Evolutionary conservation across 1,140 invertebrate species (phyloP), one percentile per base, ranked within the genome.

Genomic region (Rhopalosiphum padi): DNA sequence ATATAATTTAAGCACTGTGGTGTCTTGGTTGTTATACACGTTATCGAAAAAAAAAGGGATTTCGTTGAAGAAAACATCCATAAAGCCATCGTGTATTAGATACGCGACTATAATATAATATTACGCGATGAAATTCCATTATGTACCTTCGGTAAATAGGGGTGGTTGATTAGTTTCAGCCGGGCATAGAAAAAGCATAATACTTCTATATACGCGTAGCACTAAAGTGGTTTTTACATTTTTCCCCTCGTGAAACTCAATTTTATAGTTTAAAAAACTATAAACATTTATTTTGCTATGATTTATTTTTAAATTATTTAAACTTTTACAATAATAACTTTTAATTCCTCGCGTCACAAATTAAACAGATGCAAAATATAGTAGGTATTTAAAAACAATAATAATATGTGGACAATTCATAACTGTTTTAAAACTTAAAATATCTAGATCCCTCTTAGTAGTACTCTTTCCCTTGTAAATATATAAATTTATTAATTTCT

Each of bases 151-250:
- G 22, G 25, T 25, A n/a, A 18, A n/a, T 77, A 60, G 37, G 55
- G n/a, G 25, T 18, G 41, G 89, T 90, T 90, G 89, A 90, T 90
- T 90, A 90, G 89, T 90, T 90, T 90, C 37, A 18, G 89, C 37
- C 25, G 15, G 25, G 37, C 41, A 22, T 37, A 90, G 30, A 90
- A 90, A 68, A 51, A 90, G 22, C 25, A n/a, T 23, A 60, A 43
- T 25, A 41, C 30, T 48, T 48, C 5, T 48, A 46, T 87, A 86
- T 18, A 48, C 11, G 43, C 46, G 43, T 46, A 9, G 7, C 46
- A 22, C 88, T 41, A 30, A 90, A 90, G 51, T 55, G 51, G 88
- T 90, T 90, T 90, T 90, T 60, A 90, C 88, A 90, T 90, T 90
- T 90, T 41, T 53, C 35, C 46, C 88, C 35, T 51, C 23, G 51